These are phyloP conservation scores for Psilopsiagon aymara DNA, from an alignment of 2,113 vertebrate genomes.

Conservation along the genomic window DNA sequence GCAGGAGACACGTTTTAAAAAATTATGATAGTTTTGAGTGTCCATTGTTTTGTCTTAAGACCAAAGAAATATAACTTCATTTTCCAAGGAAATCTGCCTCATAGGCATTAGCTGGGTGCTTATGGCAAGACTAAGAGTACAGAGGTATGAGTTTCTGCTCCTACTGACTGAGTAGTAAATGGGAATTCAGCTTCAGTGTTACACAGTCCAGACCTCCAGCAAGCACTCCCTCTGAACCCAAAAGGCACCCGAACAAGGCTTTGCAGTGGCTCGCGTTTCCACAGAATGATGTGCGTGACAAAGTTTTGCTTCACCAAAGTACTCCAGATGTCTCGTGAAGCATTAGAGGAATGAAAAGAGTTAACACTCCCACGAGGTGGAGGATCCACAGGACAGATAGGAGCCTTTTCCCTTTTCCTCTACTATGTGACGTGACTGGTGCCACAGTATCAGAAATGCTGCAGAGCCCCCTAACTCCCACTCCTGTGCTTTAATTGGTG, in stretches of 20 bases:
- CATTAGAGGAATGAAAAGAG: conserved; percentile 17
- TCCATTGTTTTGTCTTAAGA: background rate
- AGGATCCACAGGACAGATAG: background rate
- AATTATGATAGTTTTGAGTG: background rate
- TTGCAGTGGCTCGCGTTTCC: background rate
- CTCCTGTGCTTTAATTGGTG: conserved; percentile 35
- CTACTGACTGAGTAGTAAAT: background rate
- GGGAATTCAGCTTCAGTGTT: background rate
- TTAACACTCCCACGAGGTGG: background rate
- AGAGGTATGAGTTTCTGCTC: background rate
- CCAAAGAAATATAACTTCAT: background rate
- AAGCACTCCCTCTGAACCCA: conserved; percentile 2
- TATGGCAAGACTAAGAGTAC: background rate
- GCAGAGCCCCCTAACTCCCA: conserved; percentile 48
- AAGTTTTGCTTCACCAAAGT: background rate
- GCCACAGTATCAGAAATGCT: conserved; percentile 50
- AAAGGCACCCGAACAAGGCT: background rate
- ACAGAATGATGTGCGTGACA: background rate
- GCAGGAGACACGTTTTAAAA: background rate
- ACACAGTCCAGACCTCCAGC: conserved; percentile 11
- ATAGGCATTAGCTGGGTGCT: background rate
- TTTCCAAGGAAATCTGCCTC: background rate
- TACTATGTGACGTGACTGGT: background rate
- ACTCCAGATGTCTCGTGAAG: conserved; percentile 3
- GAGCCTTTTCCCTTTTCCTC: background rate